These are phyloP conservation scores for Macaca fascicularis DNA, from an alignment of 2,113 vertebrate species.

Conservation along the genomic window DNA sequence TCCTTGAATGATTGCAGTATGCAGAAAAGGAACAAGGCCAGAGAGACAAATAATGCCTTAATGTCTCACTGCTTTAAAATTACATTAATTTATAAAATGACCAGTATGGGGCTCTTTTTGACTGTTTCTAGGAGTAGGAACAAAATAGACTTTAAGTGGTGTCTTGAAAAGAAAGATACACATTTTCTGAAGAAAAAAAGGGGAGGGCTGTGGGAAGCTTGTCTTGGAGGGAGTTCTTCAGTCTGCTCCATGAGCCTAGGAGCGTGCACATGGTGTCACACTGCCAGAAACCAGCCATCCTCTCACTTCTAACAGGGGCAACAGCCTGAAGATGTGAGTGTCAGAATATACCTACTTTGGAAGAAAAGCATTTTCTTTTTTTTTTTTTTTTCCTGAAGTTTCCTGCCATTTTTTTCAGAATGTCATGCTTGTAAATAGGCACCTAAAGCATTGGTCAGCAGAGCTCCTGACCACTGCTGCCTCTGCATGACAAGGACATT, in stretches of 20 bases:
- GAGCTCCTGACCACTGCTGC: neutral
- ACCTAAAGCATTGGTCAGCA: neutral
- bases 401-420: neutral
- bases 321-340: neutral
- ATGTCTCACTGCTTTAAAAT: neutral
- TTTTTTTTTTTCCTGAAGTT: neutral
- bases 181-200: neutral
- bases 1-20: neutral
- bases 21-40: neutral
- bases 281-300: neutral
- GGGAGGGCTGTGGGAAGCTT: neutral
- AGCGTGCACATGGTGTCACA: fast-evolving
- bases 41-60: neutral
- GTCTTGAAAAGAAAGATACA: neutral
- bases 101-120: neutral
- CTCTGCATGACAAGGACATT: neutral
- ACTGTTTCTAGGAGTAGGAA: neutral
- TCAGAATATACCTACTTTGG: neutral
- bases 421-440: neutral
- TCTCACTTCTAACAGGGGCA: neutral
- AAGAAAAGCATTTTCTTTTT: neutral
- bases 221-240: neutral
- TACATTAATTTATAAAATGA: neutral
- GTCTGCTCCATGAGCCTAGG: fast-evolving
- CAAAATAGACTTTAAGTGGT: neutral